phyloP scores from a whole-genome alignment of 2,888 invertebrate genomes.

The Tetranychus piercei region DNA sequence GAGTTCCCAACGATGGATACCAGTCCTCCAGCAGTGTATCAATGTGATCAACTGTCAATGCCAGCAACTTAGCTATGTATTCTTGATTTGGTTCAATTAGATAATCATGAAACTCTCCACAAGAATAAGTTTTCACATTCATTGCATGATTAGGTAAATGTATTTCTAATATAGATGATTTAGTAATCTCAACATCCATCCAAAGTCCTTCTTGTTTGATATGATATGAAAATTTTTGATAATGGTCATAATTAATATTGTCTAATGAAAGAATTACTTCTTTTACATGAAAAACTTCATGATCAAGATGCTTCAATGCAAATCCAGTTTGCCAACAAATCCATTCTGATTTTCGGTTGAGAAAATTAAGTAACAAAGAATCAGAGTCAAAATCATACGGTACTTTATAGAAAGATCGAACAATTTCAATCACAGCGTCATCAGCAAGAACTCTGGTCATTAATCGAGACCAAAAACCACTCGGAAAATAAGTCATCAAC shows the following conservation, averaged over 20 bases:
- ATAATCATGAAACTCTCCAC: slow-evolving; percentile 6
- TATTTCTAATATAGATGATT: slow-evolving; percentile 66
- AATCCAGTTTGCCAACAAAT: slow-evolving; percentile 82
- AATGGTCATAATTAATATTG: slow-evolving; percentile 37
- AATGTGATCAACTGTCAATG: slow-evolving; percentile 79
- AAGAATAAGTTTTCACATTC: slow-evolving; percentile 33
- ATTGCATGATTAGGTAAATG: slow-evolving; percentile 53
- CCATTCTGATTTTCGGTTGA: slow-evolving; percentile 50
- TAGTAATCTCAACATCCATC: slow-evolving; percentile 59
- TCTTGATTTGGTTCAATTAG: slow-evolving; percentile 55
- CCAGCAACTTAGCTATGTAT: slow-evolving; percentile 58
- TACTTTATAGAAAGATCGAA: slow-evolving; percentile 50
- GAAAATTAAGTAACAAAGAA: slow-evolving; percentile 31
- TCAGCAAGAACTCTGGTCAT: slow-evolving; percentile 81
- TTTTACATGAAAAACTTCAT: slow-evolving; percentile 42
- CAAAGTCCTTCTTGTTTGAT: slow-evolving; percentile 61
- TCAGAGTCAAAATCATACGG: slow-evolving; percentile 45
- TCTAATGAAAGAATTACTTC: slow-evolving; percentile 46
- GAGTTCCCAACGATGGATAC: slow-evolving; percentile 87
- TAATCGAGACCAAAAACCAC: slow-evolving; percentile 90
- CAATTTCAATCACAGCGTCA: slow-evolving; percentile 57
- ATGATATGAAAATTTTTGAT: slow-evolving; percentile 33
- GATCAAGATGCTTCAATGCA: slow-evolving; percentile 39
- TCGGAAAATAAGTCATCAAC: slow-evolving; percentile 88
- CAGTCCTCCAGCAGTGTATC: slow-evolving; percentile 91